Percentiles rank a stretch among this genome's conserved stretches.
These are phyloP conservation scores for Neostethus bicornis DNA, from an alignment of 2,797 vertebrate species.

Conservation along the genomic window DNA sequence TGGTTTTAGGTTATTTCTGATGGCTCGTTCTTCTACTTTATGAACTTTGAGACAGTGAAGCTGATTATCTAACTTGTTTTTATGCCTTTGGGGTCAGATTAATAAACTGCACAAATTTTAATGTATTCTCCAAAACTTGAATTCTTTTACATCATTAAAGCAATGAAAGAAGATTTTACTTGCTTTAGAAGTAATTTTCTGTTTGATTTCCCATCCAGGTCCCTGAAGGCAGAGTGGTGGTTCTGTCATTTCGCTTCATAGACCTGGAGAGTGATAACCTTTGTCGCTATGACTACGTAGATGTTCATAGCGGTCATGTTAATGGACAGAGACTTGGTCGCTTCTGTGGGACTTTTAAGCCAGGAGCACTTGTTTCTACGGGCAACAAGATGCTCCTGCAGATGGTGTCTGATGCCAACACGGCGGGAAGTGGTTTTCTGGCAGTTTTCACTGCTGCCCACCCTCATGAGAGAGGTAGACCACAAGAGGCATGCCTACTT, in stretches of 20 bases:
- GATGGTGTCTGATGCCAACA: slow-evolving; percentile 97
- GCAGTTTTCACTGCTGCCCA: slow-evolving; percentile 91
- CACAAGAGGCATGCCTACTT: slow-evolving; percentile 1
- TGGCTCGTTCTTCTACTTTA: slow-evolving; percentile 28
- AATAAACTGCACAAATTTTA: background rate
- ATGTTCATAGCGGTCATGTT: slow-evolving; percentile 89
- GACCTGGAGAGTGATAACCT: slow-evolving; percentile 94
- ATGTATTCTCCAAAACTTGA: background rate
- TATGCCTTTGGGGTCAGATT: background rate
- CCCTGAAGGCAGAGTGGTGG: slow-evolving; percentile 92
- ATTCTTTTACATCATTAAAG: background rate
- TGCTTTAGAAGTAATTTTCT: background rate
- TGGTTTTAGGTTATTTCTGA: slow-evolving; percentile 30
- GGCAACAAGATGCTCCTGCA: slow-evolving; percentile 97
- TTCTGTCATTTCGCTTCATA: slow-evolving; percentile 90
- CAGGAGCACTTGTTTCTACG: slow-evolving; percentile 91
- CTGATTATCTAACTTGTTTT: slow-evolving; percentile 10
- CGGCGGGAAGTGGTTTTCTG: slow-evolving; percentile 94
- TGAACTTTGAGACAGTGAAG: slow-evolving; percentile 20
- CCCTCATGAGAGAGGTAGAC: slow-evolving; percentile 92
- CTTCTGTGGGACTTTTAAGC: slow-evolving; percentile 95
- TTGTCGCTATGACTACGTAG: slow-evolving; percentile 96
- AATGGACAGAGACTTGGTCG: slow-evolving; percentile 90
- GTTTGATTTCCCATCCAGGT: slow-evolving; percentile 78
- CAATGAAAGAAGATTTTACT: background rate